These are phyloP conservation scores for Dorcus parallelipipedus DNA, from an alignment of 2,888 invertebrate species.

Conservation along the genomic window DNA sequence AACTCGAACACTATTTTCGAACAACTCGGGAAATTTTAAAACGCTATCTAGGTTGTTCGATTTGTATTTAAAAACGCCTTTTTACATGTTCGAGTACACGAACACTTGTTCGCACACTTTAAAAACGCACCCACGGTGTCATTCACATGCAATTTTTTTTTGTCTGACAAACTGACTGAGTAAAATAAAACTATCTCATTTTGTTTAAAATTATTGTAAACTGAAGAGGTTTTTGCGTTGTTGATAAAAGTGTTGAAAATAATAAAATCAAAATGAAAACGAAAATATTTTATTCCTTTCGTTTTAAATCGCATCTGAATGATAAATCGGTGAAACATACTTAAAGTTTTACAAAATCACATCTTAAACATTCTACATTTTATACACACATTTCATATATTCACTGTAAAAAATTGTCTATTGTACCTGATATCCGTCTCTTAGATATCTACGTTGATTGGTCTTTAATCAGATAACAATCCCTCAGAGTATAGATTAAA, in stretches of 20 bases:
- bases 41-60: too few relatives aligned
- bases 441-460: not conserved
- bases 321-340: constrained; percentile 39
- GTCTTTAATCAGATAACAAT: not conserved
- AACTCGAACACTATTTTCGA: too few relatives aligned
- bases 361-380: constrained; percentile 26
- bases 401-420: constrained; percentile 27
- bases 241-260: not conserved
- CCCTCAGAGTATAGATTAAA: not conserved
- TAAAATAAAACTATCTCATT: too few relatives aligned
- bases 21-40: too few relatives aligned
- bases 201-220: too few relatives aligned
- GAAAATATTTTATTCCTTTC: constrained; percentile 27
- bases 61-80: too few relatives aligned
- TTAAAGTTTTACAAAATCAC: constrained; percentile 40
- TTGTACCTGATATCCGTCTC: constrained; percentile 3
- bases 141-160: too few relatives aligned
- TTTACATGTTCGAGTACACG: too few relatives aligned
- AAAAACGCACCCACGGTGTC: too few relatives aligned
- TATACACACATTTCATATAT: constrained; percentile 22
- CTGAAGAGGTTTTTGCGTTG: too few relatives aligned
- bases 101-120: too few relatives aligned
- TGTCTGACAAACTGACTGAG: too few relatives aligned
- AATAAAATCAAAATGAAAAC: constrained; percentile 22
- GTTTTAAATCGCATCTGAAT: constrained; percentile 43